These are phyloP conservation scores for Mesodorylaimus sp. DNA, from an alignment of 2,888 invertebrate species.

Conservation along the genomic window DNA sequence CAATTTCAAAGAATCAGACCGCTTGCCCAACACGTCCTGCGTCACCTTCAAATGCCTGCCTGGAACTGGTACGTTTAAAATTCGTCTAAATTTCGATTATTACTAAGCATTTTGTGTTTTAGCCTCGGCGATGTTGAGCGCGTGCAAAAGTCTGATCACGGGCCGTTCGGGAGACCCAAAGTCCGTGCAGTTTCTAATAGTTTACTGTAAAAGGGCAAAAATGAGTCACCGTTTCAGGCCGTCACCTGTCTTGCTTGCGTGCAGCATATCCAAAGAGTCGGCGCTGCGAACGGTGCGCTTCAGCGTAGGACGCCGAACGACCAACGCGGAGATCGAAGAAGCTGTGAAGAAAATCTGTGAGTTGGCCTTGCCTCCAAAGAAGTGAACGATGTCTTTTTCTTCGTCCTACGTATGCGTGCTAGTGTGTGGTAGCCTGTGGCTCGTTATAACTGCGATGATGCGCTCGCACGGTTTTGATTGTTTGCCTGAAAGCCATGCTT, in stretches of 20 bases:
- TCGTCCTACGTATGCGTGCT: no score
- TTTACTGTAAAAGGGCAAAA: no score
- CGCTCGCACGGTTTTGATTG: no score
- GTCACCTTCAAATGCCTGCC: background rate
- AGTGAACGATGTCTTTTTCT: no score
- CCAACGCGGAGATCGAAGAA: constrained; percentile 34
- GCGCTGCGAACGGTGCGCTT: constrained; percentile 39
- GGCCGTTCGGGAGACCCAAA: constrained; percentile 33
- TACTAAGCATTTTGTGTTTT: background rate
- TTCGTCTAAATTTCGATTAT: background rate
- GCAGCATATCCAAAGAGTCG: constrained; percentile 34
- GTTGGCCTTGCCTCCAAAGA: no score
- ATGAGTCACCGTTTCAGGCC: no score
- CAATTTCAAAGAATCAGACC: background rate
- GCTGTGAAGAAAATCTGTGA: no score
- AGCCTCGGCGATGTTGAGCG: constrained; percentile 28
- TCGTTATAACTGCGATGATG: no score
- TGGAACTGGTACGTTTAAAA: background rate
- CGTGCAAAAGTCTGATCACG: constrained; percentile 34
- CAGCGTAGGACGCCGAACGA: constrained; percentile 40
- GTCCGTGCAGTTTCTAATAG: background rate
- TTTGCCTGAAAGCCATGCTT: no score
- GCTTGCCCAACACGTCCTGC: background rate
- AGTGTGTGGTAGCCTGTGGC: no score
- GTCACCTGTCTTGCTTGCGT: constrained; percentile 36